A percentile compares a stretch with the other conserved stretches of the same genome.
Evolutionary conservation across 2,888 invertebrate species (phyloP).

Genomic region (Sinhomidia bicolor): DNA sequence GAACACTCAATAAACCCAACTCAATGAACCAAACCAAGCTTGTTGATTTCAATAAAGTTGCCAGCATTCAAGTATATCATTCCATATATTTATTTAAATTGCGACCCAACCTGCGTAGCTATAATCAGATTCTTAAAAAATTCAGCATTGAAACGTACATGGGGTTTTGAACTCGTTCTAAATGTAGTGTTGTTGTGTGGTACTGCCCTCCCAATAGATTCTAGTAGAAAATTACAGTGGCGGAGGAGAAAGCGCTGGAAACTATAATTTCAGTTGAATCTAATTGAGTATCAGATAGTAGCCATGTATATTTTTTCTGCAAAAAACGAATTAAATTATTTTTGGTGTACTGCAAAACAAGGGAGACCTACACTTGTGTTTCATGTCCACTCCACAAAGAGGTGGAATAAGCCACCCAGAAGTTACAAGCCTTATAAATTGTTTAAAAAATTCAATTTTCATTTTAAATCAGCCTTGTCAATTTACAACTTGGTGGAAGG

Average conservation of each 20-base stretch:
- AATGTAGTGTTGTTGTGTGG: slow-evolving; percentile 28
- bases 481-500: slow-evolving; percentile 46
- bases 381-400: slow-evolving; percentile 8
- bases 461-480: slow-evolving; percentile 68
- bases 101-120: not conserved
- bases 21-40: slow-evolving; percentile 10
- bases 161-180: no score
- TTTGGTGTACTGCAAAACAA: slow-evolving; percentile 44
- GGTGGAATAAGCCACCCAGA: slow-evolving; percentile 72
- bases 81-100: slow-evolving; percentile 19
- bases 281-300: slow-evolving; percentile 34
- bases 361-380: slow-evolving; percentile 27
- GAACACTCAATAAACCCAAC: slow-evolving; percentile 50
- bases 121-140: slow-evolving; percentile 9
- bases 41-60: slow-evolving; percentile 34
- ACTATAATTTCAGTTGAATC: slow-evolving; percentile 39
- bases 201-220: not conserved
- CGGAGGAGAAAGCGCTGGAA: not conserved
- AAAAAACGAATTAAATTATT: slow-evolving; percentile 15
- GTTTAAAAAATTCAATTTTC: slow-evolving; percentile 72
- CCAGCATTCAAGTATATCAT: not conserved
- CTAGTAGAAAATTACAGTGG: slow-evolving; percentile 11
- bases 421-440: slow-evolving; percentile 69
- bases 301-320: not conserved
- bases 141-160: slow-evolving; percentile 16